phyloP scores from a whole-genome alignment of 2,797 vertebrate genomes.

The Varecia variegata region DNA sequence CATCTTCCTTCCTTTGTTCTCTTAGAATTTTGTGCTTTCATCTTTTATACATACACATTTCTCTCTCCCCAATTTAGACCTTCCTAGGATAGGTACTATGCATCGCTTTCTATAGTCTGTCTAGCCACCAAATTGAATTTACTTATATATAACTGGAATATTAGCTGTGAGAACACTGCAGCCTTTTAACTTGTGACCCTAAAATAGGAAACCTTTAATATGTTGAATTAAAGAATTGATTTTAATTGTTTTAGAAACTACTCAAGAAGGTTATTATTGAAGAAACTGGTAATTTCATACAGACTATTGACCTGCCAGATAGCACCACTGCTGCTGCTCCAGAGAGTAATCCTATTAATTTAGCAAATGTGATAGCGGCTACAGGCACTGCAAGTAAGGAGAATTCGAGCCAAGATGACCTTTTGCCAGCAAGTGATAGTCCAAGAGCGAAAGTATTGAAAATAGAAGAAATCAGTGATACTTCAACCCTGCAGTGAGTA shows the following conservation, averaged over 20 bases:
- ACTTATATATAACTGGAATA: background rate
- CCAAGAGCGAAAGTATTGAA: conserved; percentile 93
- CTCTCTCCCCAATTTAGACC: background rate
- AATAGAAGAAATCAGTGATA: conserved; percentile 89
- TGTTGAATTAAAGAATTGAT: conserved; percentile 46
- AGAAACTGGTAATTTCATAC: conserved; percentile 87
- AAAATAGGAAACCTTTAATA: conserved; percentile 33
- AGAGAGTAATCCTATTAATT: conserved; percentile 37
- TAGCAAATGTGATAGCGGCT: background rate
- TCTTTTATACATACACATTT: background rate
- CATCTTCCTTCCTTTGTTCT: background rate
- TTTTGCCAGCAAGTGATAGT: conserved; percentile 81
- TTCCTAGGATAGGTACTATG: background rate
- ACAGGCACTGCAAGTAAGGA: conserved; percentile 53
- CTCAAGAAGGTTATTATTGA: conserved; percentile 91
- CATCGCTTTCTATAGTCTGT: background rate
- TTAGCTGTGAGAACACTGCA: background rate
- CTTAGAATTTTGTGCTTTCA: background rate
- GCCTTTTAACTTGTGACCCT: conserved; percentile 47
- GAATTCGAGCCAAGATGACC: conserved; percentile 66
- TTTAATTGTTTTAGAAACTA: conserved; percentile 88
- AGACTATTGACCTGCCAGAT: conserved; percentile 49
- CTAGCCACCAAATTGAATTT: background rate
- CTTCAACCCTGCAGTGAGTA: conserved; percentile 79
- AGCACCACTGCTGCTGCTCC: background rate